These are phyloP conservation scores for Apeltes quadracus DNA, from an alignment of 2,113 vertebrate species.

Conservation along the genomic window DNA sequence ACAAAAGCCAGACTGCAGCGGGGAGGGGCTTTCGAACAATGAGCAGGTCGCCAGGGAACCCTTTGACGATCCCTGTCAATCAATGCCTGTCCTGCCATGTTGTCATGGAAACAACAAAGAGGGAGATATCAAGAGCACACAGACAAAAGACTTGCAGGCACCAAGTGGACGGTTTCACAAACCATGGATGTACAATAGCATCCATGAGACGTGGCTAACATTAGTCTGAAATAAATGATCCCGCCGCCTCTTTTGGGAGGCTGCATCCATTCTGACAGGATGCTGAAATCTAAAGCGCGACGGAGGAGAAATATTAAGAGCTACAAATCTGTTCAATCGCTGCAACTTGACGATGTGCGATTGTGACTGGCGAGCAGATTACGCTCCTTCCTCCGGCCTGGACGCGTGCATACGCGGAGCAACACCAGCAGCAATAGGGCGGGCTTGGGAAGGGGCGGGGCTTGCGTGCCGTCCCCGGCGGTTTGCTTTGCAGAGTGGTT, in stretches of 20 bases:
- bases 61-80: conserved; percentile 82
- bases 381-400: conserved; percentile 47
- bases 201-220: conserved; percentile 48
- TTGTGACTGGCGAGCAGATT: conserved; percentile 55
- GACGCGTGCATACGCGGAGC: conserved; percentile 53
- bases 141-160: conserved; percentile 75
- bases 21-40: conserved; percentile 73
- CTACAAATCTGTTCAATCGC: conserved; percentile 31
- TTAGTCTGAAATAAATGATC: conserved; percentile 59
- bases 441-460: conserved; percentile 52
- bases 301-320: conserved; percentile 32
- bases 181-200: conserved; percentile 52
- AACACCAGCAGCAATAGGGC: conserved; percentile 64
- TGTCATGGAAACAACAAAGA: conserved; percentile 83
- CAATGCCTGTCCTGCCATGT: conserved; percentile 79
- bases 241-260: conserved; percentile 48
- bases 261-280: conserved; percentile 50
- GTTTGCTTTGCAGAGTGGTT: conserved; percentile 75
- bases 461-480: conserved; percentile 71
- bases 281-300: conserved; percentile 38
- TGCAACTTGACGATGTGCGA: conserved; percentile 50
- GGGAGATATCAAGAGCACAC: conserved; percentile 74
- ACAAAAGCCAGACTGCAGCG: conserved; percentile 77
- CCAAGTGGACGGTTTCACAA: conserved; percentile 63
- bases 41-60: conserved; percentile 76